Evolutionary conservation across 2,888 invertebrate genomes (phyloP), one percentile per base, ranked within the genome.

Genomic region (Charanyca ferruginea): DNA sequence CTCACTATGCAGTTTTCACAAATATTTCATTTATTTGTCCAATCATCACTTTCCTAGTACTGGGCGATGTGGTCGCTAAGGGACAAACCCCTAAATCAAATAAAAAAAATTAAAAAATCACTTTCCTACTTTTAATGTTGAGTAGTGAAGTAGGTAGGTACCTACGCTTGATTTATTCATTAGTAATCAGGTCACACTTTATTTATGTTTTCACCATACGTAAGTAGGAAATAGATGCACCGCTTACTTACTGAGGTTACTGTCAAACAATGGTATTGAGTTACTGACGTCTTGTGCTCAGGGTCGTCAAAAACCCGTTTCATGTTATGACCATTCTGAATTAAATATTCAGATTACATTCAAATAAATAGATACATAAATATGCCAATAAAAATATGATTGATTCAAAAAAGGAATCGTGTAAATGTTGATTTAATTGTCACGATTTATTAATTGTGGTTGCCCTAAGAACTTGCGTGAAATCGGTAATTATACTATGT

Each of bases 311-410:
- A 69, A 71, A 63, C 73, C 22, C 18, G 73, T 59, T 44, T 49
- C 47, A 71, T 47, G 42, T 59, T 58, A 72, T 42, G 64, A 52
- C 28, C 45, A 47, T n/a, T 11, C 9, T 5, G n/a, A 18, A 41
- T 48, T 51, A 58, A 41, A 49, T 62, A 70, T 63, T 58, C n/a
- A 71, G 20, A 70, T 28, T 41, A 32, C 9, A 2, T 32, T 32
- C 32, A 11, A 47, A n/a, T n/a, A n/a, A n/a, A n/a, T n/a, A n/a
- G n/a, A n/a, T n/a, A n/a, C 25, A 59, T 54, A 64, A 73, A 45
- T 58, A 42, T 45, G 11, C 53, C 35, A 63, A 64, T 73, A 58
- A 71, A 74, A 77, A 54, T 76, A 42, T 77, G n/a, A 73, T 70
- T 57, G 55, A 8, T 5, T n/a, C 9, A 51, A 25, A 25, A 23